Evolutionary conservation across 2,113 vertebrate species (phyloP).

Genomic region (Ammodytes dubius): DNA sequence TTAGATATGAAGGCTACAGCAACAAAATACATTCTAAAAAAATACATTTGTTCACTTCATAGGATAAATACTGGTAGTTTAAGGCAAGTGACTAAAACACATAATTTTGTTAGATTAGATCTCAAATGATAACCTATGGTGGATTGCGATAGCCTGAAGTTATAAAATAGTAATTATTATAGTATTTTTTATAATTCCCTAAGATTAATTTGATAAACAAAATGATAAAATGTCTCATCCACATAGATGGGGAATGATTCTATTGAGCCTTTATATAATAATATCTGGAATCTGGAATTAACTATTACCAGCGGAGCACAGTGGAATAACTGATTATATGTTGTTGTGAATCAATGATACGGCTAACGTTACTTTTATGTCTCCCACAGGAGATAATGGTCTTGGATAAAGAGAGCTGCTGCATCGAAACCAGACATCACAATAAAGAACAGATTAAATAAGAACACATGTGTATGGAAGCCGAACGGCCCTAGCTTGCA

Average conservation of each 20-base stretch:
- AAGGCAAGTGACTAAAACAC: background rate
- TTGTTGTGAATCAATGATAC: background rate
- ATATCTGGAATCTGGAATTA: background rate
- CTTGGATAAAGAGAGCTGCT: too few relatives aligned
- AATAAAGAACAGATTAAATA: too few relatives aligned
- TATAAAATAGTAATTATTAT: background rate
- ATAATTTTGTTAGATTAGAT: background rate
- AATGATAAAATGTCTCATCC: background rate
- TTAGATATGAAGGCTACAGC: background rate
- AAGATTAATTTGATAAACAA: background rate
- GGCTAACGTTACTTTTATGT: too few relatives aligned
- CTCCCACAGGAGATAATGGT: too few relatives aligned
- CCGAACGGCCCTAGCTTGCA: too few relatives aligned
- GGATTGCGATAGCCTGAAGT: background rate
- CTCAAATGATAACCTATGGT: background rate
- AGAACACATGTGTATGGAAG: too few relatives aligned
- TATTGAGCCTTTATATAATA: background rate
- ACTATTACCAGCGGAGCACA: background rate
- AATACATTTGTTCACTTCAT: background rate
- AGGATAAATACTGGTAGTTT: too few relatives aligned
- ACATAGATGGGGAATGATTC: background rate
- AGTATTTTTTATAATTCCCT: background rate
- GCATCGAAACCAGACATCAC: too few relatives aligned
- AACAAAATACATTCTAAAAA: background rate
- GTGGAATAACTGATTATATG: background rate